A percentile compares a stretch with the other conserved stretches of the same genome.
Evolutionary conservation across 2,888 invertebrate species (phyloP).

Genomic region (Oxystoma pomonae): DNA sequence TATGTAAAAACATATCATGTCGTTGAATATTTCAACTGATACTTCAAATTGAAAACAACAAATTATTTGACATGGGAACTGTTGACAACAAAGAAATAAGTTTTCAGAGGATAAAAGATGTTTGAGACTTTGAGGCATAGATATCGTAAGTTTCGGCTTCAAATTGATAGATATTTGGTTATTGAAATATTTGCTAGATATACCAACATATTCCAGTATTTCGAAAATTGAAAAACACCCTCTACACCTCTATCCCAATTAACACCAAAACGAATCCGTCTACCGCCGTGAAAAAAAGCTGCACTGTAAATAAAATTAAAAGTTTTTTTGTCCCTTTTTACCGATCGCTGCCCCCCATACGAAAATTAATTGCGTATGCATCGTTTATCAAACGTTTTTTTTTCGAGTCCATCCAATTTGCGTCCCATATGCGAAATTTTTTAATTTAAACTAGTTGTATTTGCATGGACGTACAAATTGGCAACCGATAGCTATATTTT

Average conservation of each 20-base stretch:
- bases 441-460: constrained; percentile 25
- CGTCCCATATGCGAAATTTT: constrained; percentile 22
- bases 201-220: too few relatives aligned
- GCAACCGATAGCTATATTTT: constrained; percentile 18
- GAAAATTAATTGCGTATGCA: constrained; percentile 26
- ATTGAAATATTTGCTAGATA: too few relatives aligned
- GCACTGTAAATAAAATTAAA: constrained; percentile 26
- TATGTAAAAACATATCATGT: too few relatives aligned
- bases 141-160: too few relatives aligned
- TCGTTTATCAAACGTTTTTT: constrained; percentile 24
- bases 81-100: too few relatives aligned
- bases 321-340: constrained; percentile 21
- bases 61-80: too few relatives aligned
- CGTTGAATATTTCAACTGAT: too few relatives aligned
- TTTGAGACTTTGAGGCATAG: too few relatives aligned
- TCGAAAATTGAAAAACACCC: too few relatives aligned
- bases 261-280: constrained; percentile 13
- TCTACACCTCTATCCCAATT: constrained; percentile 19
- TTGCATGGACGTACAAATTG: constrained; percentile 24
- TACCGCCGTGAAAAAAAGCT: constrained; percentile 17
- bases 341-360: constrained; percentile 13
- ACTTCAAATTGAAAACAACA: too few relatives aligned
- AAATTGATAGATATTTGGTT: too few relatives aligned
- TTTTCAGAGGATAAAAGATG: too few relatives aligned
- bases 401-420: constrained; percentile 19